A percentile compares a stretch with the other conserved stretches of the same genome.
Conservation (phyloP, 2,888 invertebrate species). For the Carabus problematicus region DNA sequence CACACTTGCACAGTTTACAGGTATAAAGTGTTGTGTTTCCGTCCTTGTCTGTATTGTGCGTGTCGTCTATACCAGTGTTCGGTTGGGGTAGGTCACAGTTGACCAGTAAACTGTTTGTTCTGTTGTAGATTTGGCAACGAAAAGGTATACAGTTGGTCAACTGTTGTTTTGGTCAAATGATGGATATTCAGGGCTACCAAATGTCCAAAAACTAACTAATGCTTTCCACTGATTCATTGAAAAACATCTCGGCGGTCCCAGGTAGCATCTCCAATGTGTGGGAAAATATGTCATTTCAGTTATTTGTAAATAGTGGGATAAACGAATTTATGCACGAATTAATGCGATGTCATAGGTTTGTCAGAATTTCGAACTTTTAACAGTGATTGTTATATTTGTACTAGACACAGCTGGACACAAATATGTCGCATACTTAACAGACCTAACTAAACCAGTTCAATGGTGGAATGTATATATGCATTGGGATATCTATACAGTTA, state of each 20-base stretch:
- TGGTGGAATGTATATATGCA: too few species aligned
- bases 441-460: too few species aligned
- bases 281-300: conserved; percentile 44
- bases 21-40: not conserved
- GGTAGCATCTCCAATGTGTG: conserved; percentile 46
- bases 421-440: too few species aligned
- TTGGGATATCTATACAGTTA: too few species aligned
- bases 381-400: too few species aligned
- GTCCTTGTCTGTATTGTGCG: conserved; percentile 52
- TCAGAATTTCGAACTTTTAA: too few species aligned
- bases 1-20: not conserved
- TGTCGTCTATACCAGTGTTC: conserved; percentile 45
- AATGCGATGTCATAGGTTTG: too few species aligned
- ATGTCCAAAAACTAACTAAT: conserved; percentile 56
- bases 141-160: conserved; percentile 46
- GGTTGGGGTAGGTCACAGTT: conserved; percentile 55
- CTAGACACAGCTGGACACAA: too few species aligned
- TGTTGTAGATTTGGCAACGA: conserved; percentile 40
- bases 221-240: conserved; percentile 51
- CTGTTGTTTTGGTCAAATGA: conserved; percentile 58
- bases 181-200: conserved; percentile 56
- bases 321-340: too few species aligned
- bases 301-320: too few species aligned
- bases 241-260: conserved; percentile 44
- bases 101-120: conserved; percentile 6